These are phyloP conservation scores for Cisticola juncidis DNA, from an alignment of 2,113 vertebrate genomes.

Conservation along the genomic window DNA sequence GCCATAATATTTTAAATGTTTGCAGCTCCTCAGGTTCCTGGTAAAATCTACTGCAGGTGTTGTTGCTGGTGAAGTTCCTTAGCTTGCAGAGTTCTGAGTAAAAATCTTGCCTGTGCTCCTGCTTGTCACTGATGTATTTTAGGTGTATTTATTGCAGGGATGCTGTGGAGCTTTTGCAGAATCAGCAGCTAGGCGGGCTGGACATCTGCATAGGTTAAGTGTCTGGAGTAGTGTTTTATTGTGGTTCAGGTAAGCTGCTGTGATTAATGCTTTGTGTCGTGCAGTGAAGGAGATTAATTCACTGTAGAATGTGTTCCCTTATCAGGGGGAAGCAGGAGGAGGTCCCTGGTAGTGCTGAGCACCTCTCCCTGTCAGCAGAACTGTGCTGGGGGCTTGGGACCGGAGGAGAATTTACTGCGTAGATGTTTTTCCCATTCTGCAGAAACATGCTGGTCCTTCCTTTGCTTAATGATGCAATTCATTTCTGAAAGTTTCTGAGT, in stretches of 20 bases:
- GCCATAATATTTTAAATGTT: neutral
- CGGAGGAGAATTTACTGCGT: neutral
- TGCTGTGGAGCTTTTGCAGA: neutral
- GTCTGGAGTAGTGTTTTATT: neutral
- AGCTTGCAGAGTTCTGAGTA: neutral
- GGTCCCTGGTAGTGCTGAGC: neutral
- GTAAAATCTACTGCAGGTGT: neutral
- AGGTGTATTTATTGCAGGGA: neutral
- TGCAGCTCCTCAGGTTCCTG: neutral
- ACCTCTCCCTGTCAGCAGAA: neutral
- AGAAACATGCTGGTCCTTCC: neutral
- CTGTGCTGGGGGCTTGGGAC: neutral
- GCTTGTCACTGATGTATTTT: neutral
- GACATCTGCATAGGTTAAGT: neutral
- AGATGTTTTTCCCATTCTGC: neutral
- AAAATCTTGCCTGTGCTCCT: neutral
- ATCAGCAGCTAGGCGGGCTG: neutral
- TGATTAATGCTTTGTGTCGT: neutral
- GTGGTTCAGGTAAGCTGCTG: neutral
- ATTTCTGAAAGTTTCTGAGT: neutral
- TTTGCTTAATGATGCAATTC: neutral
- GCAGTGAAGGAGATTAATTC: neutral
- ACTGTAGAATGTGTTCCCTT: neutral
- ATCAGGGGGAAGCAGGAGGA: slow-evolving; percentile 26
- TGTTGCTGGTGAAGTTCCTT: neutral